Evolutionary conservation across 2,113 vertebrate genomes (phyloP), one percentile per base, ranked within the genome.

Genomic region (Labrus mixtus): DNA sequence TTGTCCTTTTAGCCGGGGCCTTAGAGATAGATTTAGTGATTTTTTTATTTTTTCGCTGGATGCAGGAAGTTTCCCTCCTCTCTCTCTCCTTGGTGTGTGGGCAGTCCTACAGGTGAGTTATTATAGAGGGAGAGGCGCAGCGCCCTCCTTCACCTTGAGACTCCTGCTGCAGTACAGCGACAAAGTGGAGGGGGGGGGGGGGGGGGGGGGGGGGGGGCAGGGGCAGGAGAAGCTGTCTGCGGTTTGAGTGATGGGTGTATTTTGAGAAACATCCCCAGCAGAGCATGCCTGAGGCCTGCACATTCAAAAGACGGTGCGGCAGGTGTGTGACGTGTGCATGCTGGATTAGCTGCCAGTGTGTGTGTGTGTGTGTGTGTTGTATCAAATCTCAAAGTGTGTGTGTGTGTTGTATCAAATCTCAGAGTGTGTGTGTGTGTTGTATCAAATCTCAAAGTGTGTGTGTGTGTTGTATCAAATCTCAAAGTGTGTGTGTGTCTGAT

Each of bases 161-260:
- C 86, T 84, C 66, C 73, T 79, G 81, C 82, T 63, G 79, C 58
- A 66, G 63, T 3, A 41, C 50, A 16, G 16, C 11, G 43, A 37
- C 4, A 0, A 58, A 48, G 79, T 65, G 3, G 63, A 5, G 36
- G 36, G 71, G 73, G 7, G 7, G 46, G 7, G 63, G n/a, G n/a
- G n/a, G n/a, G n/a, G 46, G 7, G 63, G 3, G 63, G 5, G 36
- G 36, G 71, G 73, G 7, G 7, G 46, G 7, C 59, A 6, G 63
- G 76, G 72, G 56, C 66, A 6, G 81, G 45, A 19, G 56, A 60
- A 46, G 83, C 84, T 85, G 87, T 81, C 83, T 67, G 68, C 69
- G n/a, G 2, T 6, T 3, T 93, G 90, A 93, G 91, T 91, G 91
- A 93, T 92, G 88, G 85, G 58, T 84, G 73, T 88, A 88, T 91